Evolutionary conservation across 2,797 vertebrate species (phyloP).

Genomic region (Hydrophis major): DNA sequence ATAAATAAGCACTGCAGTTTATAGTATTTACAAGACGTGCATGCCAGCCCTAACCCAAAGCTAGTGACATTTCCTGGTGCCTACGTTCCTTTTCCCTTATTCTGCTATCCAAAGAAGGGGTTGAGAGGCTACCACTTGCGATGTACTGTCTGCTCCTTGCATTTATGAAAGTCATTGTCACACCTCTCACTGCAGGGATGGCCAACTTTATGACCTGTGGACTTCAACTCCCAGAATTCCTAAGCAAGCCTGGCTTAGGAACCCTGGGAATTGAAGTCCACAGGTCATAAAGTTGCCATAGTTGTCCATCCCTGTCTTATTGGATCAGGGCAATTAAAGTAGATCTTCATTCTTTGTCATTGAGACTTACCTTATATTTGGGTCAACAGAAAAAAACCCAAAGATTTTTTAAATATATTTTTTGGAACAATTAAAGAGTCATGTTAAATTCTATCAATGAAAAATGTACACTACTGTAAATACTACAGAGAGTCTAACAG

Average conservation of each 20-base stretch:
- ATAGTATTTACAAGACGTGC: slow-evolving; percentile 69
- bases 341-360: slow-evolving; percentile 84
- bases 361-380: slow-evolving; percentile 99
- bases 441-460: slow-evolving; percentile 84
- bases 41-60: slow-evolving; percentile 50
- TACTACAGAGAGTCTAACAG: slow-evolving; percentile 73
- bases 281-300: background rate
- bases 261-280: background rate
- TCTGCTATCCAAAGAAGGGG: background rate
- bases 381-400: slow-evolving; percentile 90
- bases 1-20: slow-evolving; percentile 50
- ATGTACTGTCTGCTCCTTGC: background rate
- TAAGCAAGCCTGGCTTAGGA: background rate
- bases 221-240: background rate
- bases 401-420: slow-evolving; percentile 73
- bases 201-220: background rate
- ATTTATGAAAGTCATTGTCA: background rate
- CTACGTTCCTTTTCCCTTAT: no score
- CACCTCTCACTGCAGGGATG: background rate
- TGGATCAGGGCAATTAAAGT: slow-evolving; percentile 51
- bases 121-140: background rate
- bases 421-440: slow-evolving; percentile 83
- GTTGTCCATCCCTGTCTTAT: background rate
- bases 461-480: slow-evolving; percentile 79
- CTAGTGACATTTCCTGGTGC: background rate